phyloP scores from a whole-genome alignment of 2,797 vertebrate species.

The Liparis tanakae region DNA sequence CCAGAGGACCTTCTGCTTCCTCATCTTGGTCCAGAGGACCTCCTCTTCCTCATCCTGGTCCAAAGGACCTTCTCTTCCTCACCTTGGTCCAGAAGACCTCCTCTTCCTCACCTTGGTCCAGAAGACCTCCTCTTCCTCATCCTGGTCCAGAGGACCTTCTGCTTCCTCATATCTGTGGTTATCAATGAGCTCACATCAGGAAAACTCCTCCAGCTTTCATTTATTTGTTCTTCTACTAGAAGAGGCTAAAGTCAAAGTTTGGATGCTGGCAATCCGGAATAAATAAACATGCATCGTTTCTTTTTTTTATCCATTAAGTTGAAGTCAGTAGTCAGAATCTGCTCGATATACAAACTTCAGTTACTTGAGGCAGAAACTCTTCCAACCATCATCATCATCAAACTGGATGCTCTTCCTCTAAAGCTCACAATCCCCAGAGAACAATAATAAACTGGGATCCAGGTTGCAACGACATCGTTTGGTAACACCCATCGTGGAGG shows the following conservation, averaged over 20 bases:
- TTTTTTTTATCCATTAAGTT: not conserved
- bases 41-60: not conserved
- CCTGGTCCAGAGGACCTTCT: not conserved
- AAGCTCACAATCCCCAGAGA: not conserved
- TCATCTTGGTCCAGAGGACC: not conserved
- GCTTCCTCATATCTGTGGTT: not conserved
- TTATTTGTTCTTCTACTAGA: constrained; percentile 13
- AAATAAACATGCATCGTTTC: constrained; percentile 13
- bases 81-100: no score
- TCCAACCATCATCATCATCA: not conserved
- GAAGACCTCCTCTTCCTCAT: not conserved
- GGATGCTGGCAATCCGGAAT: not conserved
- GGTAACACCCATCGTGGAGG: not conserved
- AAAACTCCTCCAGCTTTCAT: not conserved
- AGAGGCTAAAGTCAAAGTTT: not conserved
- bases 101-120: no score
- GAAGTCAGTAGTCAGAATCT: no score
- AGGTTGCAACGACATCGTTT: not conserved
- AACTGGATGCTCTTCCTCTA: not conserved
- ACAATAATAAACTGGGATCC: not conserved
- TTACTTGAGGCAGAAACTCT: not conserved
- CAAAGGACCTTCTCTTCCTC: no score
- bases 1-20: no score
- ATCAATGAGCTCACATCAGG: not conserved
- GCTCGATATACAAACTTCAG: not conserved